These are phyloP conservation scores for Drosophila glabriapex DNA, from an alignment of 2,888 invertebrate genomes.

Conservation along the genomic window DNA sequence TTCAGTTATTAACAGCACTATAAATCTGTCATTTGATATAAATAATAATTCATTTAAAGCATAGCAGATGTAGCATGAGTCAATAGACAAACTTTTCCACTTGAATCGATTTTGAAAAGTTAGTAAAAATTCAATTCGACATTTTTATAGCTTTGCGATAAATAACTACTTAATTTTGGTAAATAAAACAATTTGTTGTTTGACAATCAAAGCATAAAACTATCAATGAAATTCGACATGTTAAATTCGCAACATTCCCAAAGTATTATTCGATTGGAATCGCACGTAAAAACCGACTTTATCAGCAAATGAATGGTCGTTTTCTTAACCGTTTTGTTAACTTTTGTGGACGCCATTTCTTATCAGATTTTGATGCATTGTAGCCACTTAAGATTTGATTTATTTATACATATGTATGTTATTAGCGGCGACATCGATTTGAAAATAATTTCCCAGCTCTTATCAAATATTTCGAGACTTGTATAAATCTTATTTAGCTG, in stretches of 20 bases:
- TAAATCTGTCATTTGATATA: neutral
- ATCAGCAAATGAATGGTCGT: neutral
- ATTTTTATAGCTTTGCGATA: neutral
- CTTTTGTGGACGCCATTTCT: conserved; percentile 2
- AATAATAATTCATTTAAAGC: neutral
- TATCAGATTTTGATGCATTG: neutral
- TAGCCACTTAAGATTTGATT: conserved; percentile 15
- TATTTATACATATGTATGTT: conserved; percentile 40
- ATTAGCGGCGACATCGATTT: conserved; percentile 27
- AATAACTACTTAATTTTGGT: neutral
- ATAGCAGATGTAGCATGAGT: neutral
- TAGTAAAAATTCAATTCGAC: neutral
- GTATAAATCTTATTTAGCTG: conserved; percentile 21
- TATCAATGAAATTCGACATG: neutral
- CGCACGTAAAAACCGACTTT: neutral
- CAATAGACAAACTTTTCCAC: neutral
- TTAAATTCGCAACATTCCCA: neutral
- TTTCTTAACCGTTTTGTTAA: neutral
- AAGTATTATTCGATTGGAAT: neutral
- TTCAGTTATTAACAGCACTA: neutral
- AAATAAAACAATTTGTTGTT: neutral
- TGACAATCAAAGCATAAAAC: neutral
- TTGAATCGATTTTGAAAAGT: neutral
- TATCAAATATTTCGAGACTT: conserved; percentile 16
- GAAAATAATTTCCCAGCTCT: conserved; percentile 33